Evolutionary conservation across 2,797 vertebrate species (phyloP).

Genomic region (Sebastes minor): DNA sequence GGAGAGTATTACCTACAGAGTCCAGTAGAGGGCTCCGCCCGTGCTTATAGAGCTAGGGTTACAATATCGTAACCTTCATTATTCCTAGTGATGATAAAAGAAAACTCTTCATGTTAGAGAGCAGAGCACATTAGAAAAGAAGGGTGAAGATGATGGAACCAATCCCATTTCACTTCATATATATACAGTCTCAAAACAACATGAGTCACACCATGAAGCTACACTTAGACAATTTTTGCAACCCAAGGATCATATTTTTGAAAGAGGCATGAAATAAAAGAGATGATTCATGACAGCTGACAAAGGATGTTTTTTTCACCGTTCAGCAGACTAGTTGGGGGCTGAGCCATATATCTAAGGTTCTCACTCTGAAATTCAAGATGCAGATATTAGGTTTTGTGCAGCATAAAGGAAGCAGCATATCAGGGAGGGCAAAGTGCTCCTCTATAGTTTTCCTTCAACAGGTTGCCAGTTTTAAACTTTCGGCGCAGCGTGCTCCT

Average conservation of each 20-base stretch:
- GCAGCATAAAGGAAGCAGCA: background rate
- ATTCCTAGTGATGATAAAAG: background rate
- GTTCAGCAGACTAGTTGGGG: background rate
- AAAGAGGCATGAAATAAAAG: background rate
- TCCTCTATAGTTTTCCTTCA: constrained; percentile 17
- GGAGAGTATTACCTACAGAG: background rate
- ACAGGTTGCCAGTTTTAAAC: constrained; percentile 2
- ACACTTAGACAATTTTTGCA: background rate
- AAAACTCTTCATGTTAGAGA: background rate
- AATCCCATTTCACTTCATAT: background rate
- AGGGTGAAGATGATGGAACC: constrained; percentile 1
- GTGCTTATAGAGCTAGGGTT: too few species aligned
- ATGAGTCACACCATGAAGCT: background rate
- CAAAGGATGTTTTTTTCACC: background rate
- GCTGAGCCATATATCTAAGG: background rate
- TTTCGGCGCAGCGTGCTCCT: constrained; percentile 4
- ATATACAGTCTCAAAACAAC: background rate
- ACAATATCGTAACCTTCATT: background rate
- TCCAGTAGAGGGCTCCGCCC: too few species aligned
- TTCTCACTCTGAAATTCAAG: constrained; percentile 2
- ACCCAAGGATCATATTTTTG: background rate
- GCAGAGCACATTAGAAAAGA: constrained; percentile 6
- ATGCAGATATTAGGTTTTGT: background rate
- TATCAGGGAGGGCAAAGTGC: background rate
- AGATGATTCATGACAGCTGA: constrained; percentile 1